A percentile compares a stretch with the other conserved stretches of the same genome.
phyloP scores from a whole-genome alignment of 2,888 invertebrate species.

The Cerastis rubricosa region DNA sequence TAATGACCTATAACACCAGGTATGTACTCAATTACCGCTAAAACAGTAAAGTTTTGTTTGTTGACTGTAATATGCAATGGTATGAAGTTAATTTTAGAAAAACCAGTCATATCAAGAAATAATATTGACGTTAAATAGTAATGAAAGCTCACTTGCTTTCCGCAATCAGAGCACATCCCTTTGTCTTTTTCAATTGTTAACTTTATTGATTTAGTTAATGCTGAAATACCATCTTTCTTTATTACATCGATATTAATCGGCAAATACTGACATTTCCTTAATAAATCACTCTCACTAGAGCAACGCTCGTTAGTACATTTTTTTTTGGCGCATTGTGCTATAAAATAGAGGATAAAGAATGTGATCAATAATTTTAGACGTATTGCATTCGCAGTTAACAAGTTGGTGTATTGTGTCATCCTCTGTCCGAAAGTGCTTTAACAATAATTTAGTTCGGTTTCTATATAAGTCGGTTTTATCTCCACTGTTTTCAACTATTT shows the following conservation, averaged over 20 bases:
- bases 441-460: conserved; percentile 15
- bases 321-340: too few species aligned
- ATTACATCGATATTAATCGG: too few species aligned
- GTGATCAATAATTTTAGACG: too few species aligned
- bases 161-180: conserved; percentile 19
- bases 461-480: conserved; percentile 20
- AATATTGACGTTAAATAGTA: conserved; percentile 7
- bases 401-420: not conserved
- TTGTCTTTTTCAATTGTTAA: conserved; percentile 15
- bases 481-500: conserved; percentile 18
- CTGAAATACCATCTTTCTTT: conserved; percentile 17
- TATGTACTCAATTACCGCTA: conserved; percentile 22
- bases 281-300: too few species aligned
- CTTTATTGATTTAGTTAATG: conserved; percentile 13
- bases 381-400: too few species aligned
- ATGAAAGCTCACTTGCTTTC: conserved; percentile 21
- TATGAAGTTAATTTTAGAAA: conserved; percentile 11
- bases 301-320: too few species aligned
- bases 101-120: conserved; percentile 13
- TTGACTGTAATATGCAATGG: conserved; percentile 13
- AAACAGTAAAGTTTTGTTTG: conserved; percentile 14
- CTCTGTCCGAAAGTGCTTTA: conserved; percentile 24
- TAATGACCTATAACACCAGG: conserved; percentile 18
- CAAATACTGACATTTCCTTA: too few species aligned
- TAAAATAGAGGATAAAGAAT: too few species aligned